Conservation (phyloP, 1,140 invertebrate genomes). For the Bilobella aurantiaca region DNA sequence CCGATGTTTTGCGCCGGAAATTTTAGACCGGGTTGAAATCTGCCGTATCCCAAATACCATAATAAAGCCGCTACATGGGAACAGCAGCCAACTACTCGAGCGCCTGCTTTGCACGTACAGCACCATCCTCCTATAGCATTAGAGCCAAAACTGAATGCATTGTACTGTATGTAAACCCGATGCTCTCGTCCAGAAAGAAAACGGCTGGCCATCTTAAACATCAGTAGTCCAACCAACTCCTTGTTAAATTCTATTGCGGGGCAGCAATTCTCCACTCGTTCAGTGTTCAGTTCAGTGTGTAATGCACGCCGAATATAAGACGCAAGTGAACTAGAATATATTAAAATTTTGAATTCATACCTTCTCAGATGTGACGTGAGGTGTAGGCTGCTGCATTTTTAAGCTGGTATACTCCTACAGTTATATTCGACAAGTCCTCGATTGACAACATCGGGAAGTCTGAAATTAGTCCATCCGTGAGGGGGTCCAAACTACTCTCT, state of each 20-base stretch:
- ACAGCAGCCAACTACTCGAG: conserved; percentile 18
- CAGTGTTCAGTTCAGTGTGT: not conserved
- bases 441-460: conserved; percentile 17
- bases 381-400: conserved; percentile 12
- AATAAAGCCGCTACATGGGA: conserved; percentile 12
- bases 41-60: conserved; percentile 16
- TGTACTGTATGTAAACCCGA: not conserved
- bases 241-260: not conserved
- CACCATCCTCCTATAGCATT: conserved; percentile 12
- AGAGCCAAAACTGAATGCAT: not conserved
- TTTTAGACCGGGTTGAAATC: not conserved
- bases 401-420: conserved; percentile 19
- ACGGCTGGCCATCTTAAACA: not conserved
- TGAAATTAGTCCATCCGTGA: not conserved
- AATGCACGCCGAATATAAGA: not conserved
- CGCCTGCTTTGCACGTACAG: conserved; percentile 19
- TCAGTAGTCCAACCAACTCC: not conserved
- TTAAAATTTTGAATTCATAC: not conserved
- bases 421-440: conserved; percentile 13
- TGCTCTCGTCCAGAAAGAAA: not conserved
- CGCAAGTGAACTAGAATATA: not conserved
- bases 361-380: not conserved
- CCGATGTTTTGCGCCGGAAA: not conserved
- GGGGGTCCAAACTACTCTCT: not conserved
- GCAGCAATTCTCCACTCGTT: not conserved